Base-by-base conservation (phyloP, 2,888 invertebrate genomes). In the Lathronympha strigana region DNA sequence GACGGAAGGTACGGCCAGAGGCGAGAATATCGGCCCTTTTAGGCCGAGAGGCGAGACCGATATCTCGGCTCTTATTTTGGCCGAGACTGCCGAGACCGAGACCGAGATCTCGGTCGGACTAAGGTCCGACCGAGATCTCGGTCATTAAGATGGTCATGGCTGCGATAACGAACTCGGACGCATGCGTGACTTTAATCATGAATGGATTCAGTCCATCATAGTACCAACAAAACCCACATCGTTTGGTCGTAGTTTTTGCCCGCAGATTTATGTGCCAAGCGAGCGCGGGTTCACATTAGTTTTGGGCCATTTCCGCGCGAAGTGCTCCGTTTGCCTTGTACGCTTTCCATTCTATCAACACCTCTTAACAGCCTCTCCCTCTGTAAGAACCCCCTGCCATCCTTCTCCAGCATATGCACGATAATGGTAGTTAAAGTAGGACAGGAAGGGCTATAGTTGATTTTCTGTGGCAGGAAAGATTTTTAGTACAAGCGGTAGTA, bases 271-370 rank as follows among this genome's bases (percentile, higher is more conserved):
- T 67, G 51, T 28, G 25, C 54, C n/a, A 1, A 25, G 38, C 31
- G 55, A 62, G 64, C 66, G 71, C 40, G 49, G 53, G 45, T 43
- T 68, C 73, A 75, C 86, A 89, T 90, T 90, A 87, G 91, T 87
- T 82, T 76, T 82, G 90, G 86, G 77, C 84, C 88, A 90, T 91
- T 92, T 82, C 84, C 83, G 71, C 64, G 68, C 76, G 76, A 86
- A 89, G 90, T 87, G 87, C 86, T 73, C 79, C 79, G 83, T 86
- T 86, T 83, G 82, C 84, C 77, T 79, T 80, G 76, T 75, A 75
- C 76, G 76, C 73, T 71, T 73, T 68, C 73, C 63, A 43, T 57
- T 57, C 58, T 54, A 66, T 49, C 49, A 58, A 57, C 55, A 40
- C 53, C 38, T 45, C 53, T 28, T 51, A 51, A 63, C 54, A 47